A percentile compares a stretch with the other conserved stretches of the same genome.
Conservation (phyloP, 2,113 vertebrate genomes). For the Jacana jacana region DNA sequence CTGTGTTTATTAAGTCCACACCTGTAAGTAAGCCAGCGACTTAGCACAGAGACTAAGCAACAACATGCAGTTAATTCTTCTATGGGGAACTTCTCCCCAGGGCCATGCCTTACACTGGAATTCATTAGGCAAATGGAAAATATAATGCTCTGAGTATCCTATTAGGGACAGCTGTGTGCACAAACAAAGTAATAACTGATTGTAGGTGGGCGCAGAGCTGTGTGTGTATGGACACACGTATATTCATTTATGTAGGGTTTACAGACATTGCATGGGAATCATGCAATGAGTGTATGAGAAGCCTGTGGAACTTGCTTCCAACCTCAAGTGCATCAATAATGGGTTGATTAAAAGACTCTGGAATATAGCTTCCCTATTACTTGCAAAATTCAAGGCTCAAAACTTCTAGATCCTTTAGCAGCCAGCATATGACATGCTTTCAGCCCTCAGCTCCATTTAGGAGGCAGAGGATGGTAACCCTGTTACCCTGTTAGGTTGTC, state of each 20-base stretch:
- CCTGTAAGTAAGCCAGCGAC: constrained; percentile 13
- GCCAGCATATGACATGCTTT: neutral
- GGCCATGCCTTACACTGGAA: neutral
- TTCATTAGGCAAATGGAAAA: constrained; percentile 15
- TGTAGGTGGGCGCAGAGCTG: neutral
- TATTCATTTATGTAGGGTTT: fast-evolving
- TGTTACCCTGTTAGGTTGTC: neutral
- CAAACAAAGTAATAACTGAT: neutral
- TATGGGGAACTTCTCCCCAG: neutral
- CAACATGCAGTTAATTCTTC: neutral
- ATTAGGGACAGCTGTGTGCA: constrained; percentile 15
- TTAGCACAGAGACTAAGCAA: neutral
- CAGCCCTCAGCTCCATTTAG: neutral
- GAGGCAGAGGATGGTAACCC: neutral
- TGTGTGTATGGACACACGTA: neutral
- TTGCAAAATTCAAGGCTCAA: neutral
- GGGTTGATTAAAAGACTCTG: neutral
- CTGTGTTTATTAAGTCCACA: constrained; percentile 42
- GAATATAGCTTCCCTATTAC: neutral
- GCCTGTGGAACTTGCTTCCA: neutral
- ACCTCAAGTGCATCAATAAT: neutral
- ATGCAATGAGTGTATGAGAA: too few species aligned
- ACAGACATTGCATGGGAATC: neutral
- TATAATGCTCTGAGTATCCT: neutral
- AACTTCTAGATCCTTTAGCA: neutral